Base-by-base conservation (phyloP, 2,797 vertebrate genomes). In the Propithecus perrieri region DNA sequence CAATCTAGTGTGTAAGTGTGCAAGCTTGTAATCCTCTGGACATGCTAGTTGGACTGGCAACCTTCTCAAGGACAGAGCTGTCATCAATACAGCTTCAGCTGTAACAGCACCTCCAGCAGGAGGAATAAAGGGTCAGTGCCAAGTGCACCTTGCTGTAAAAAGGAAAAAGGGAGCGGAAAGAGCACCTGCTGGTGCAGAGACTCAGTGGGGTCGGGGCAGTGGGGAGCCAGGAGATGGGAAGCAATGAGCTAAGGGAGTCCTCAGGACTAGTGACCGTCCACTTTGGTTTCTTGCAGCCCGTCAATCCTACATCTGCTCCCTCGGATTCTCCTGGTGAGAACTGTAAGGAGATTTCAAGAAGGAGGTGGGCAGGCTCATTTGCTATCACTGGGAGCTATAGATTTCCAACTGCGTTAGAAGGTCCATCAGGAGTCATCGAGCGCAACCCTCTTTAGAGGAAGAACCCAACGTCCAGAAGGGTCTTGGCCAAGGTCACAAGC, bases 281-380 rank as follows among this genome's bases (percentile, higher is more conserved):
- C 48, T n/a, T 74, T 41, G 33, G 46, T 78, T 79, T 53, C 75
- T 57, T 72, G 63, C 20, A 50, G 14, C 9, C 48, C 48, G 4
- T 76, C 80, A 14, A 2, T 76, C 84, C 65, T 17, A 17, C 2
- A 48, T 7, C 76, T 83, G 17, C 55, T 86, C 67, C 38, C n/a
- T 46, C 7, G 30, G n/a, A 63, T 3, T 53, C 50, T 90, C 74
- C 74, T n/a, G n/a, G 0, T 81, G 74, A 74, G 48, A 65, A 59
- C 43, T 43, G 75, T 78, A 90, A 85, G 55, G 72, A 46, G n/a
- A 71, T 79, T 83, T 96, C 57, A 83, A 84, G 74, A 91, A 89
- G 22, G 85, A 94, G 33, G 28, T 78, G 4, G 43, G 63, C 78
- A 97, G n/a, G 14, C 12, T 90, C 84, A 30, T 69, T 57, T 91